Percentiles rank a stretch among this genome's conserved stretches.
Conservation (phyloP, 2,113 vertebrate genomes). For the Odontophorus gujanensis region DNA sequence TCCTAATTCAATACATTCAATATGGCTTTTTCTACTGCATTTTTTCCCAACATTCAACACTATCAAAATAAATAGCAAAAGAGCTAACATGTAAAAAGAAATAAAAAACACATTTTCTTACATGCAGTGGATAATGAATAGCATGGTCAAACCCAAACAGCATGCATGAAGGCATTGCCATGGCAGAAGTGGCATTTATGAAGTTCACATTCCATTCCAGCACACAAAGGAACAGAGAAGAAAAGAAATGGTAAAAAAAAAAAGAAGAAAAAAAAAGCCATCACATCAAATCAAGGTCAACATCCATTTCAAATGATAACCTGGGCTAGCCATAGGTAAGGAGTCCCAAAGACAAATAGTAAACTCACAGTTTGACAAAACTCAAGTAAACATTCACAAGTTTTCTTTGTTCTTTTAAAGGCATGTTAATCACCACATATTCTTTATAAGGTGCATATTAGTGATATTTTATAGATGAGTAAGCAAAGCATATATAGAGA, state of each 20-base stretch:
- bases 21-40: background rate
- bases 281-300: slow-evolving; percentile 49
- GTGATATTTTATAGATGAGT: background rate
- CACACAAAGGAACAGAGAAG: slow-evolving; percentile 75
- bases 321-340: slow-evolving; percentile 46
- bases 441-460: background rate
- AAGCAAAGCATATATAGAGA: background rate
- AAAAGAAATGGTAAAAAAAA: slow-evolving; percentile 74
- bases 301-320: slow-evolving; percentile 67
- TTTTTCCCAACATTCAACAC: background rate
- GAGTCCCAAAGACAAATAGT: slow-evolving; percentile 44
- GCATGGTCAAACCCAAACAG: slow-evolving; percentile 81
- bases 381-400: background rate
- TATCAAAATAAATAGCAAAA: slow-evolving; percentile 34
- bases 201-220: slow-evolving; percentile 80
- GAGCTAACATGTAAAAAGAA: slow-evolving; percentile 56
- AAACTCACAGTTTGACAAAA: background rate
- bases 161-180: slow-evolving; percentile 81
- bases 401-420: background rate
- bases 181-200: slow-evolving; percentile 75
- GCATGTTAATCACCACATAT: background rate
- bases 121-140: slow-evolving; percentile 82
- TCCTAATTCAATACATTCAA: background rate
- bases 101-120: slow-evolving; percentile 74
- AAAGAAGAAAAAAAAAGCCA: slow-evolving; percentile 21